These are phyloP conservation scores for Vollenhovia emeryi DNA, from an alignment of 1,140 invertebrate genomes.

Conservation along the genomic window DNA sequence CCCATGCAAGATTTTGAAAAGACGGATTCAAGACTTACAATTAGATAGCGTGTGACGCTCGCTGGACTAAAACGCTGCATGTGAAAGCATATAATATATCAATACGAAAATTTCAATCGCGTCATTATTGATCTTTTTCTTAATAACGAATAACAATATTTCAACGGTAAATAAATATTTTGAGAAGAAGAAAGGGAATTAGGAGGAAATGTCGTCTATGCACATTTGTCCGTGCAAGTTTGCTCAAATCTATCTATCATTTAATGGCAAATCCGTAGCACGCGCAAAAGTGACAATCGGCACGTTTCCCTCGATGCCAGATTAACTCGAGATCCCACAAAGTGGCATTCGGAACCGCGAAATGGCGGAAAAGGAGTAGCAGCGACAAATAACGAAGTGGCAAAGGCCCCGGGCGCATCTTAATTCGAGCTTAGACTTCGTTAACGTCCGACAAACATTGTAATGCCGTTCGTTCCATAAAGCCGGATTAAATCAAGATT, in stretches of 20 bases:
- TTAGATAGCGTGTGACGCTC: background rate
- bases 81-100: background rate
- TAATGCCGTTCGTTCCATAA: constrained; percentile 54
- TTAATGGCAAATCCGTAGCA: background rate
- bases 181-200: background rate
- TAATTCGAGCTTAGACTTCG: constrained; percentile 75
- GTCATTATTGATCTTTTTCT: background rate
- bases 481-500: constrained; percentile 72
- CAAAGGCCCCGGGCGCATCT: constrained; percentile 64
- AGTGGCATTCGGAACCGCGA: background rate
- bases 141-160: background rate
- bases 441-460: constrained; percentile 55
- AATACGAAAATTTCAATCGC: background rate
- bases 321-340: constrained; percentile 64
- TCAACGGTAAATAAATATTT: background rate
- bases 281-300: constrained; percentile 45
- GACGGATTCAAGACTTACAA: background rate
- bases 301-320: constrained; percentile 27
- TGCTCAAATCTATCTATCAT: background rate
- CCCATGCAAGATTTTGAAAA: background rate
- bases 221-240: background rate
- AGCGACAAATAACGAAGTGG: background rate
- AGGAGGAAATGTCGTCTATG: background rate
- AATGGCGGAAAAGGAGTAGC: background rate
- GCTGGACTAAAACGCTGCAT: background rate